A percentile compares a stretch with the other conserved stretches of the same genome.
Evolutionary conservation across 2,797 vertebrate species (phyloP).

Genomic region (Syngnathus rostellatus): DNA sequence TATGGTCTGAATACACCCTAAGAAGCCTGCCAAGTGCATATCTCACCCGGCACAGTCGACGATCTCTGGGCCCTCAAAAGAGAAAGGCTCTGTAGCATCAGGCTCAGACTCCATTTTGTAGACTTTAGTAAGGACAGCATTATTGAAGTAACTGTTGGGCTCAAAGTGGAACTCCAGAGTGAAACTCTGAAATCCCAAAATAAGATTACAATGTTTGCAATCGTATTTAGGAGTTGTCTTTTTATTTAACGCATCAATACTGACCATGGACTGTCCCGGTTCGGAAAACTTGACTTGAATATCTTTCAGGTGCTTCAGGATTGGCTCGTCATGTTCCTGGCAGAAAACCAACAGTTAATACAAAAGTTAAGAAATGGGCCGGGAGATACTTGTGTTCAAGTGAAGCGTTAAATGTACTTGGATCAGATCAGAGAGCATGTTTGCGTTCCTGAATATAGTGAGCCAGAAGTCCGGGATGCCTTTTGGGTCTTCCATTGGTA

Average conservation of each 20-base stretch:
- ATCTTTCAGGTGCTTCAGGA: constrained; percentile 91
- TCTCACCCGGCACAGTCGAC: constrained; percentile 95
- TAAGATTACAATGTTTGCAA: neutral
- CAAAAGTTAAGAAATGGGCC: neutral
- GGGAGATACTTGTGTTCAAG: neutral
- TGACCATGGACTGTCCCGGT: constrained; percentile 88
- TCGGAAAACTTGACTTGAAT: constrained; percentile 94
- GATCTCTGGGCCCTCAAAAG: constrained; percentile 96
- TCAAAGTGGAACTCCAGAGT: constrained; percentile 96
- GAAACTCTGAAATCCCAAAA: constrained; percentile 75
- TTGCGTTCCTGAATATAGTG: constrained; percentile 92
- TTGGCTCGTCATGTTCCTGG: constrained; percentile 92
- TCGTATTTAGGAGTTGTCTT: accelerated
- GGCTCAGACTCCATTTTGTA: constrained; percentile 98
- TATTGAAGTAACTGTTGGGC: constrained; percentile 90
- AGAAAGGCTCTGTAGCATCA: constrained; percentile 87
- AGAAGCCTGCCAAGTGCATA: neutral
- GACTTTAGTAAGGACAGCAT: constrained; percentile 87
- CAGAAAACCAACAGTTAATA: constrained; percentile 5
- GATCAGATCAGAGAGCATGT: constrained; percentile 90
- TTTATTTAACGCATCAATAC: constrained; percentile 36
- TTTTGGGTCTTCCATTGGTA: constrained; percentile 73
- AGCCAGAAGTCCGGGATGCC: constrained; percentile 98
- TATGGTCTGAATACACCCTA: neutral
- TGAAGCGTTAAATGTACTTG: constrained; percentile 61